Evolutionary conservation across 2,797 vertebrate genomes (phyloP).

Genomic region (Sitta carolinensis): DNA sequence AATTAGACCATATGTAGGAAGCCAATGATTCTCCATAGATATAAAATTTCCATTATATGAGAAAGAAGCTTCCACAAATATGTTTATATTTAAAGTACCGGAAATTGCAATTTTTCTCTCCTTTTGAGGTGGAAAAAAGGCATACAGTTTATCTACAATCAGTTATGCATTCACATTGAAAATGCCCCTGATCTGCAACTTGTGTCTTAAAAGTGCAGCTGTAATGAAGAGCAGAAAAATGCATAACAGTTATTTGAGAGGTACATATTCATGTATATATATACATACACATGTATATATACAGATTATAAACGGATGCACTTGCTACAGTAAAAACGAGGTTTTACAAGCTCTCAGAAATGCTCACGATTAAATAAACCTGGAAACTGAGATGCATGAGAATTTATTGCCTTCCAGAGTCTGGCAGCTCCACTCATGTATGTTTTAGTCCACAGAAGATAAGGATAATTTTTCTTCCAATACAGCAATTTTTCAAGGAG

Average conservation of each 20-base stretch:
- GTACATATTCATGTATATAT: neutral
- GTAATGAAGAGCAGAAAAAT: neutral
- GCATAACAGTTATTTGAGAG: neutral
- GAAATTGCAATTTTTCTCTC: neutral
- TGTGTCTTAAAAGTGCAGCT: neutral
- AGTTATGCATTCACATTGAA: neutral
- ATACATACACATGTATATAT: neutral
- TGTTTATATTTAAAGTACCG: neutral
- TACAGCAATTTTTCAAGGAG: neutral
- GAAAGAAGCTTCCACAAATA: neutral
- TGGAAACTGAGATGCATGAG: neutral
- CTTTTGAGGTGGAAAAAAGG: neutral
- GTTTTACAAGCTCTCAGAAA: neutral
- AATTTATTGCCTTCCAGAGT: neutral
- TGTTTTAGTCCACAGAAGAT: neutral
- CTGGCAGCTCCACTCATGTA: neutral
- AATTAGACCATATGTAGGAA: neutral
- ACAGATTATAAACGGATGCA: neutral
- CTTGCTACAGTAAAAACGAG: neutral
- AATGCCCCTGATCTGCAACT: neutral
- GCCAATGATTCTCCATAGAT: neutral
- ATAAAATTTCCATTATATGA: neutral
- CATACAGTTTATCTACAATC: neutral
- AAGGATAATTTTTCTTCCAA: neutral
- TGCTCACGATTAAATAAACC: neutral